Base-by-base conservation (phyloP, 2,797 vertebrate genomes). In the Tadarida brasiliensis region DNA sequence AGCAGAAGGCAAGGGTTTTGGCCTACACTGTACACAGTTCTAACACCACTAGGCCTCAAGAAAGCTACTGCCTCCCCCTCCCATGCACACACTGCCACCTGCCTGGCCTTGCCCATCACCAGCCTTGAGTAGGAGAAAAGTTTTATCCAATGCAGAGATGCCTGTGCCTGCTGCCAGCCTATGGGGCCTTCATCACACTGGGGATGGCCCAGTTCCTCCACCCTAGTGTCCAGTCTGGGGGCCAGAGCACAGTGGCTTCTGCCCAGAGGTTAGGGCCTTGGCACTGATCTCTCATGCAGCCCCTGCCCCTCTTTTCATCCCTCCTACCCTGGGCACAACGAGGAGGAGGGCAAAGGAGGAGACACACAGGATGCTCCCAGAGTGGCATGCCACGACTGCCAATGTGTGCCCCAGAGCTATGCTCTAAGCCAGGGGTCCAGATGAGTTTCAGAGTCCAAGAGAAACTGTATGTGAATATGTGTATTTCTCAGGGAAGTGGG, bases 181-280 rank as follows among this genome's bases (percentile, higher is more conserved):
- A 0, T 0, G 3, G 33, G 87, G 30, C 19, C 49, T 68, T 35
- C 3, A 6, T 57, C 17, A 44, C 39, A 14, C 14, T 1, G 2
- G 4, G 51, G 3, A 57, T 54, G 33, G 65, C 44, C 56, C 39
- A 22, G 9, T 16, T 49, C 54, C 33, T 59, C 17, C 12, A 59
- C 11, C 57, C 19, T 3, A 35, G 28, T n/a, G 22, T 14, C 33
- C 44, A 63, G 51, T 7, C 71, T 49, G 7, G 24, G 68, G 56
- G 49, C 44, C 2, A 10, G 30, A n/a, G 67, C 28, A 80, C 19
- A 89, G 49, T 26, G 54, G 20, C n/a, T 39, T 87, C 49, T 80
- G 33, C 14, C 80, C 61, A 78, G 86, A 33, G 5, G 57, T 33
- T 15, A 3, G 20, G 47, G 59, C 28, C 35, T 30, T 49, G n/a